Conservation (phyloP, 1,140 invertebrate genomes). For the Eciton burchellii region DNA sequence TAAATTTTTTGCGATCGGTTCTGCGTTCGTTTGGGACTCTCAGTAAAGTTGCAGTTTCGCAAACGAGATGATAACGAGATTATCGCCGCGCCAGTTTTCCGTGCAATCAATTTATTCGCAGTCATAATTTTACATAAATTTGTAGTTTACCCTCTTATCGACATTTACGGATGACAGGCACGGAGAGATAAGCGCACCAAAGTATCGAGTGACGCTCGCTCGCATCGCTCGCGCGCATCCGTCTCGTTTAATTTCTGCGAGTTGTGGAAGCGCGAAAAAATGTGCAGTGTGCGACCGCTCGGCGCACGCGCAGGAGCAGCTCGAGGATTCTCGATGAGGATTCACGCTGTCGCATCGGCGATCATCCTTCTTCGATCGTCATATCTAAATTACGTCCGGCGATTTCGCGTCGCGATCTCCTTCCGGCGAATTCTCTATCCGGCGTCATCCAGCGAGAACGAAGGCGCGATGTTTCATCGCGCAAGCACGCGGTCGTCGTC, state of each 20-base stretch:
- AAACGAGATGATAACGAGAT: no score
- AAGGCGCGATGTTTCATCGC: conserved; percentile 1
- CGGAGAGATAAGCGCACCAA: conserved; percentile 23
- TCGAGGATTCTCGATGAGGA: no score
- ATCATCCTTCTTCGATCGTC: no score
- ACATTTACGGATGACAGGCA: conserved; percentile 7
- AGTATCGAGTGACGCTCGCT: conserved; percentile 14
- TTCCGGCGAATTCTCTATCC: no score
- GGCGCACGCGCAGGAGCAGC: no score
- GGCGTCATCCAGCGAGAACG: neutral
- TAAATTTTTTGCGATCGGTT: no score
- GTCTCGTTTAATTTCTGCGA: neutral
- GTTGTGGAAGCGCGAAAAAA: neutral
- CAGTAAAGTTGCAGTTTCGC: neutral
- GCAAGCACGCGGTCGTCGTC: conserved; percentile 7
- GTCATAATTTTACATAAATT: conserved; percentile 25
- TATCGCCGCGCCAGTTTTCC: neutral
- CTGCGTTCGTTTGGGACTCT: neutral
- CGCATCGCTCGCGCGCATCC: neutral
- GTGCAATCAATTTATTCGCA: conserved; percentile 12
- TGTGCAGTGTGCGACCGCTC: no score
- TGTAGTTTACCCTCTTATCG: conserved; percentile 32
- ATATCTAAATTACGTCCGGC: no score
- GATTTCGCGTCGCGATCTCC: no score
- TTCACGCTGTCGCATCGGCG: no score